Evolutionary conservation across 1,140 invertebrate genomes (phyloP), one percentile per base, ranked within the genome.

Genomic region (Sycophila sp.): DNA sequence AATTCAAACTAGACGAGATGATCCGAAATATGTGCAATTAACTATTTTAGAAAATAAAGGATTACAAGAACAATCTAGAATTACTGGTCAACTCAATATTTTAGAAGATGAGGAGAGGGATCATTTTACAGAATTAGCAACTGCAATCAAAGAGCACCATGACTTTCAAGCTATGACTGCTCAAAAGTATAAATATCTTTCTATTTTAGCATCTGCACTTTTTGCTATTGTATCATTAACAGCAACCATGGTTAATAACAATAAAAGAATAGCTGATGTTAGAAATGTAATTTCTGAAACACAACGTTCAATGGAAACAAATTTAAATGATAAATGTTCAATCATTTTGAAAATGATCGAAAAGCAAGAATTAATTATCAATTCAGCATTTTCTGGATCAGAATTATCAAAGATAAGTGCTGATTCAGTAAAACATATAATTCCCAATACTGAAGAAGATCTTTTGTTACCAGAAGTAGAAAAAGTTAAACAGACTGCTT

Each of bases 111-210:
- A 84, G 58, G 83, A 85, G 53, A 76, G 77, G 4, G 81, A 86
- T 70, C 68, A 82, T 59, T 86, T 86, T 51, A 82, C 78, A 0
- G 76, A 81, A 24, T 76, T 86, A 24, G 74, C 83, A 19, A 86
- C 83, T 4, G 81, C 82, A 4, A 84, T 85, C 6, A 86, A 86
- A 65, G 84, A 86, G 49, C 85, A 86, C 72, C 85, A 86, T n/a
- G 83, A 85, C 63, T 76, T 69, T 11, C 84, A 86, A 73, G 74
- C 76, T 24, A 78, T 83, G 59, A 81, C 81, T 70, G 78, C 80
- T 2, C 81, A 84, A 55, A 85, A 83, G 62, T 83, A 82, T 30
- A 85, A 84, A 49, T 86, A 86, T 72, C 22, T 86, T 22, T 86
- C 84, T 5, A 81, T 86, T 34, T 17, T 86, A 13, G 80, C 80